Conservation (phyloP, 1,140 invertebrate species). For the Zaprionus africanus region DNA sequence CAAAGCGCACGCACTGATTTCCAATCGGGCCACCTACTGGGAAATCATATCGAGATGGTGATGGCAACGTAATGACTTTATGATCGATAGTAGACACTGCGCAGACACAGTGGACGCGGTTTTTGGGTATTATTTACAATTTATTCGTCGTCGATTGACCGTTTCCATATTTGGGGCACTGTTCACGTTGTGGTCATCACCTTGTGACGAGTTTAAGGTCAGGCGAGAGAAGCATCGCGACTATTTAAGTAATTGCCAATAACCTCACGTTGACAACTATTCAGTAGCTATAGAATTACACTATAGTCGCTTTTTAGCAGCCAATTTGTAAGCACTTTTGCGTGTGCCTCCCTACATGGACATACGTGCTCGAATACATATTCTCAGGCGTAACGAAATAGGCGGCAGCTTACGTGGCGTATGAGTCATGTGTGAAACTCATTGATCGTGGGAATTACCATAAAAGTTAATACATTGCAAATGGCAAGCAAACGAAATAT, state of each 20-base stretch:
- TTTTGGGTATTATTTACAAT: constrained; percentile 23
- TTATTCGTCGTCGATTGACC: constrained; percentile 9
- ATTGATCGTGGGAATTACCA: constrained; percentile 47
- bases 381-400: background rate
- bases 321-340: constrained; percentile 49
- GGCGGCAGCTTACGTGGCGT: constrained; percentile 18
- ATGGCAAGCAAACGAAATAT: background rate
- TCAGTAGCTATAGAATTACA: background rate
- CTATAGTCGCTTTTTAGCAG: constrained; percentile 15
- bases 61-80: constrained; percentile 10
- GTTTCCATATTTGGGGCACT: constrained; percentile 58
- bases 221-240: constrained; percentile 7
- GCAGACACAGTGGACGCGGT: constrained; percentile 38
- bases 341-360: constrained; percentile 40
- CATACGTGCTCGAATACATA: constrained; percentile 14
- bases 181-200: constrained; percentile 27
- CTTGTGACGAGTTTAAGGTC: constrained; percentile 59
- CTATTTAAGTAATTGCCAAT: constrained; percentile 50
- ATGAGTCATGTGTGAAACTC: constrained; percentile 44
- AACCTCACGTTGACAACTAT: constrained; percentile 1
- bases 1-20: constrained; percentile 13
- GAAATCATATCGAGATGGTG: constrained; percentile 58
- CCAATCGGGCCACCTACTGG: constrained; percentile 49
- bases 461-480: constrained; percentile 3
- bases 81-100: constrained; percentile 63